phyloP scores from a whole-genome alignment of 2,888 invertebrate genomes.

The Alsophila aescularia region DNA sequence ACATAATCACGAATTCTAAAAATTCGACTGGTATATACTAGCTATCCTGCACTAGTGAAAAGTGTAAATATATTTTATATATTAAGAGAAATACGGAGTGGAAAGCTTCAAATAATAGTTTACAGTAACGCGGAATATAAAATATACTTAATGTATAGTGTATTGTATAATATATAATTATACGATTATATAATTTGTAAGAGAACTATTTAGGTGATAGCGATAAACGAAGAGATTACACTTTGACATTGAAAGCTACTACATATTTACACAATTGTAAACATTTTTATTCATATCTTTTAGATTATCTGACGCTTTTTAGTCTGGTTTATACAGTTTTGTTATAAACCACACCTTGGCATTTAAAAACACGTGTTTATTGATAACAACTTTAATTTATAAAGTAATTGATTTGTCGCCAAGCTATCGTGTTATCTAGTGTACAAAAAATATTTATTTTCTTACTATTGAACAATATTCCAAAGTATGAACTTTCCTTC shows the following conservation, averaged over 20 bases:
- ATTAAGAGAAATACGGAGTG: constrained; percentile 44
- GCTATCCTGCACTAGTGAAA: constrained; percentile 53
- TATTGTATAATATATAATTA: constrained; percentile 48
- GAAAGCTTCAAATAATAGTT: constrained; percentile 56
- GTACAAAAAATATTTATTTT: too few species aligned
- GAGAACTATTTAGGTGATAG: constrained; percentile 50
- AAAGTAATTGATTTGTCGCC: too few species aligned
- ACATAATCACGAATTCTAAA: constrained; percentile 65
- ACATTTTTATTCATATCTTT: neutral
- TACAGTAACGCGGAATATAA: constrained; percentile 42
- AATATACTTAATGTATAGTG: constrained; percentile 56
- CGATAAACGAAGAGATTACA: constrained; percentile 22
- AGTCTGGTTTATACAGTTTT: neutral
- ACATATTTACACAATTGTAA: constrained; percentile 3
- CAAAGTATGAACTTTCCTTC: too few species aligned
- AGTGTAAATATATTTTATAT: constrained; percentile 69
- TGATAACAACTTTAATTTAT: too few species aligned
- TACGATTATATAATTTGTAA: constrained; percentile 33
- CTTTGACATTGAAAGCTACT: neutral
- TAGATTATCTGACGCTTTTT: constrained; percentile 7
- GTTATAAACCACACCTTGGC: neutral
- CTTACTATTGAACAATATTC: too few species aligned
- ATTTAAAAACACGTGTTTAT: neutral
- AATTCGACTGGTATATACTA: constrained; percentile 62
- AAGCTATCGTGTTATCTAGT: too few species aligned